A percentile compares a stretch with the other conserved stretches of the same genome.
Evolutionary conservation across 1,140 invertebrate species (phyloP).

Genomic region (Apolygus lucorum): DNA sequence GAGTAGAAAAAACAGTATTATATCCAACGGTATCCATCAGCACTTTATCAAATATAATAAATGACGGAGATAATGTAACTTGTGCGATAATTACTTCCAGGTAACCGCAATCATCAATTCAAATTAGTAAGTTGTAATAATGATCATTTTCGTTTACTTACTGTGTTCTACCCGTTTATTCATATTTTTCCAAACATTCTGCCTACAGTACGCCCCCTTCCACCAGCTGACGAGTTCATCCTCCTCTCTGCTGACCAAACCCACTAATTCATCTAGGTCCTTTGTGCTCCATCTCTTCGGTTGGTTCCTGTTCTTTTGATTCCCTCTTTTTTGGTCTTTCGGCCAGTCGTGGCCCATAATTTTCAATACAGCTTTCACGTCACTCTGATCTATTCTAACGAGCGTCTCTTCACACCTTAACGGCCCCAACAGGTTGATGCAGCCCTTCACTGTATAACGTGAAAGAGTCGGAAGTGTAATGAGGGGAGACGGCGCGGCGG

Average conservation of each 20-base stretch:
- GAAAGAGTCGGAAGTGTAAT: background rate
- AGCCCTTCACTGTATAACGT: background rate
- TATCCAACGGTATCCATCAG: too few species aligned
- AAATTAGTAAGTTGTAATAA: too few species aligned
- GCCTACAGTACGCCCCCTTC: background rate
- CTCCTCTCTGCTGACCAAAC: background rate
- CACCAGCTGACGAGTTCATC: constrained; percentile 11
- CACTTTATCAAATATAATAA: too few species aligned
- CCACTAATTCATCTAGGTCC: background rate
- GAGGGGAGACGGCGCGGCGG: background rate
- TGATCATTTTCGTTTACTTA: too few species aligned
- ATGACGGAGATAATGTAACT: too few species aligned
- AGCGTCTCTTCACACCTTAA: constrained; percentile 13
- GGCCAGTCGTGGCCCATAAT: constrained; percentile 14
- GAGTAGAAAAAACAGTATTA: too few species aligned
- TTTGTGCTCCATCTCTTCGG: background rate
- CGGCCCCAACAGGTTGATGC: constrained; percentile 6
- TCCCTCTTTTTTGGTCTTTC: background rate
- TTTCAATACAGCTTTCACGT: constrained; percentile 15
- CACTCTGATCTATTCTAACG: constrained; percentile 10
- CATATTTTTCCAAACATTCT: constrained; percentile 2
- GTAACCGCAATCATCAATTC: too few species aligned
- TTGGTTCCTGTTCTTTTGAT: background rate
- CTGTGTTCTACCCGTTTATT: too few species aligned
- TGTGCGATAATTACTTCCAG: too few species aligned